Evolutionary conservation across 2,888 invertebrate genomes (phyloP), one percentile per base, ranked within the genome.

Genomic region (Hyles lineata): DNA sequence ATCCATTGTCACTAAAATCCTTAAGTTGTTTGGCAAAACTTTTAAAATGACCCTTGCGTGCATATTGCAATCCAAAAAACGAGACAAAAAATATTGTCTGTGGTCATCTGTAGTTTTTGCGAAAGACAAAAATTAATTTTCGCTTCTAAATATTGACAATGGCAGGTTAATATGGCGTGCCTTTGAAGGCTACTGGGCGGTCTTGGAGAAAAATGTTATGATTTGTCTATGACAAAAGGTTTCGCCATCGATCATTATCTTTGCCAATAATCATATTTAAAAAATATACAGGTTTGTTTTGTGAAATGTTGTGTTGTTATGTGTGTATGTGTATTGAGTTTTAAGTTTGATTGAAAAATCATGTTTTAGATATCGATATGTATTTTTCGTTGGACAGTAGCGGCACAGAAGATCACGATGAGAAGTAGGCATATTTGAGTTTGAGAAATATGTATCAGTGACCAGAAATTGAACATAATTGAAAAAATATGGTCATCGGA

Each of bases 111-210:
- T 71, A 72, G 71, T n/a, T 73, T 76, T 73, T 63, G 32, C 59
- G 73, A 73, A 79, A 75, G 80, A 82, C 72, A 73, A 83, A 89
- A 89, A 89, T 89, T 90, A 88, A 89, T 85, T 88, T 90, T 89
- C 88, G 89, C 83, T 85, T 88, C 90, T 91, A 88, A 89, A 76
- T 88, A 88, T 87, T 81, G 79, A 90, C 90, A 90, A 89, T 82
- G 77, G 82, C 62, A 74, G 78, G 83, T 83, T 85, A 89, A 89
- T 87, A 85, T 80, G 80, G 78, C 87, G 82, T 86, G 76, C 72
- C 73, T 78, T 77, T 75, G 78, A 71, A 79, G 58, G 90, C 92
- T 92, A 91, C 92, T 87, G 91, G 92, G 92, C 91, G 92, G 92
- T 89, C 92, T 77, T 17, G 23, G 75, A 78, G 80, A 83, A 82